Percentiles rank a stretch among this genome's conserved stretches.
Conservation (phyloP, 2,113 vertebrate species). For the Scytalopus superciliaris region DNA sequence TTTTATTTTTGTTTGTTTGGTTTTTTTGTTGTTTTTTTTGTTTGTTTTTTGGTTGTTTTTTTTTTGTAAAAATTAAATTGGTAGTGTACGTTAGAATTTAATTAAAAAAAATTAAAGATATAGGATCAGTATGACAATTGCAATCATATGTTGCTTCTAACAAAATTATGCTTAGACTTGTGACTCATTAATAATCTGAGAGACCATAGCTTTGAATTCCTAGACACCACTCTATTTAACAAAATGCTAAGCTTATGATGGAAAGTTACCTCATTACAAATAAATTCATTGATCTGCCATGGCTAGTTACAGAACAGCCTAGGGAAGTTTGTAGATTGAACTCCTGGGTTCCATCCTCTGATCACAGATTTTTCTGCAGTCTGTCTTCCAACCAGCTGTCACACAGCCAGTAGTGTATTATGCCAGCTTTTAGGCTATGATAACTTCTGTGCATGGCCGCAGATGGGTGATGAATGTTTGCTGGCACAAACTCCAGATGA, state of each 20-base stretch:
- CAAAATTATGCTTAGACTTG: not conserved
- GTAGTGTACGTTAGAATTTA: not conserved
- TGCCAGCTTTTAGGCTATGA: not conserved
- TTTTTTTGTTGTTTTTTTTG: too few species aligned
- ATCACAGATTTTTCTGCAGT: slow-evolving; percentile 14
- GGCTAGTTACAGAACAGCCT: not conserved
- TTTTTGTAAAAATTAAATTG: not conserved
- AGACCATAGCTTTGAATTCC: not conserved
- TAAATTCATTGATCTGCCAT: not conserved
- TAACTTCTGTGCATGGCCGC: slow-evolving; percentile 1
- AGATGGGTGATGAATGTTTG: slow-evolving; percentile 42
- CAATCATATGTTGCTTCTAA: not conserved
- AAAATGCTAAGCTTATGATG: not conserved
- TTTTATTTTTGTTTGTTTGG: too few species aligned
- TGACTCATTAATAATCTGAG: not conserved
- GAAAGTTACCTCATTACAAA: not conserved
- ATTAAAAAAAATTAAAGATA: not conserved
- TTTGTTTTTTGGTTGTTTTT: too few species aligned
- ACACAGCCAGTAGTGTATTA: not conserved
- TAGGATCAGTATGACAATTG: not conserved
- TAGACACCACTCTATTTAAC: not conserved
- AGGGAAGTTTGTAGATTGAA: not conserved
- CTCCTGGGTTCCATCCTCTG: not conserved
- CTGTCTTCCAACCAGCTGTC: slow-evolving; percentile 3
- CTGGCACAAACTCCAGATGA: slow-evolving; percentile 10